phyloP scores from a whole-genome alignment of 2,113 vertebrate genomes.

The Colistium nudipinnis region DNA sequence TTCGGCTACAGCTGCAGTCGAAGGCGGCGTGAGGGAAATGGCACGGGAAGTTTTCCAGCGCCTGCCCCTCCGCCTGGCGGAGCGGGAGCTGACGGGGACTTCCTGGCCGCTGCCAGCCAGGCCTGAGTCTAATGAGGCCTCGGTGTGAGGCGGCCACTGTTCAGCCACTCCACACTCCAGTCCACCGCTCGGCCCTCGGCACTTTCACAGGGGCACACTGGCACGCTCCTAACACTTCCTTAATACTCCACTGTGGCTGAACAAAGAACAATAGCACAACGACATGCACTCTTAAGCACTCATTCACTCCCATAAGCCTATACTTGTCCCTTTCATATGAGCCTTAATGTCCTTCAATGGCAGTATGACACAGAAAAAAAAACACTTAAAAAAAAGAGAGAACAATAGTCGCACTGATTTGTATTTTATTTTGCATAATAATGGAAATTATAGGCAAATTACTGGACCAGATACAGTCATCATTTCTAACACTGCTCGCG shows the following conservation, averaged over 20 bases:
- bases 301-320: constrained; percentile 60
- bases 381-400: constrained; percentile 31
- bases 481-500: neutral
- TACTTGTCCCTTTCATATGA: constrained; percentile 51
- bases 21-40: constrained; percentile 38
- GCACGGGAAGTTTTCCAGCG: constrained; percentile 62
- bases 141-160: constrained; percentile 76
- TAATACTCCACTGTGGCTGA: constrained; percentile 75
- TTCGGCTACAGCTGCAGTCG: constrained; percentile 41
- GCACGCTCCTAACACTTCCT: constrained; percentile 80
- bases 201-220: constrained; percentile 75
- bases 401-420: constrained; percentile 19
- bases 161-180: constrained; percentile 71
- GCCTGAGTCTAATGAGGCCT: constrained; percentile 70
- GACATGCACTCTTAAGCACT: constrained; percentile 53
- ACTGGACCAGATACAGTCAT: neutral
- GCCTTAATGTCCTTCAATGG: constrained; percentile 28
- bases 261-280: constrained; percentile 78
- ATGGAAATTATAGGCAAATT: constrained; percentile 9
- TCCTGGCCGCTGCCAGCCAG: constrained; percentile 70
- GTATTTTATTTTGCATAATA: constrained; percentile 20
- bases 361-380: constrained; percentile 8
- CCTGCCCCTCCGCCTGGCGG: constrained; percentile 64
- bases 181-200: constrained; percentile 68
- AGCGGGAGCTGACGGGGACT: constrained; percentile 66